Base-by-base conservation (phyloP, 2,888 invertebrate genomes). In the Matsumyia berberina region DNA sequence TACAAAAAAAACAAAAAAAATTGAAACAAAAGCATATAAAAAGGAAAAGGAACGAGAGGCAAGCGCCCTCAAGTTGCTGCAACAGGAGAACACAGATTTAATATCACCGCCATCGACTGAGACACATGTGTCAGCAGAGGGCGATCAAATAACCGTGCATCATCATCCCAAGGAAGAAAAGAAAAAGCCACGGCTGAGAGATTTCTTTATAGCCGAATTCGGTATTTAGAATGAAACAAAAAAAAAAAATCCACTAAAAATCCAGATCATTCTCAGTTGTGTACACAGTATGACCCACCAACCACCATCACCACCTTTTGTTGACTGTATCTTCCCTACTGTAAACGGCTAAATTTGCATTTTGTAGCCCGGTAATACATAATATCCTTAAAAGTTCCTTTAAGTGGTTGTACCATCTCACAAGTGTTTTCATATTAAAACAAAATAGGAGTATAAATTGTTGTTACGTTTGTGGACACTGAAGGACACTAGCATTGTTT, bases 101-200 rank as follows among this genome's bases (percentile, higher is more conserved):
- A 88, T 90, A 80, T 87, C 90, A 83, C 88, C 89, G 85, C 89
- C 88, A 73, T 90, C 89, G 83, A 66, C 66, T 62, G 91, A 91
- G 86, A 91, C 91, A 5, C 88, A 90, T 82, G 89, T 91, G 80
- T 90, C 91, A 86, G 91, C 90, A 62, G 91, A 91, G 86, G 90
- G 91, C 70, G 91, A 91, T 89, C 91, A 90, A 87, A 89, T 91
- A 87, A 91, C 90, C 78, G 90, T 91, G 94, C 95, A 95, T 93
- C 94, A 94, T 93, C 89, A 90, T 67, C 95, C 95, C 92, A 95
- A 95, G 93, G 95, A 95, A 91, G 94, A 94, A 92, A 95, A 95
- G 94, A 95, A 95, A 94, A 95, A 95, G 93, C 95, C 95, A 93
- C 96, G 95, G 94, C 94, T 96, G 93, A 96, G 95, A 94, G 95